Evolutionary conservation across 1,140 invertebrate species (phyloP), one percentile per base, ranked within the genome.

Genomic region (Orchestia grillus): DNA sequence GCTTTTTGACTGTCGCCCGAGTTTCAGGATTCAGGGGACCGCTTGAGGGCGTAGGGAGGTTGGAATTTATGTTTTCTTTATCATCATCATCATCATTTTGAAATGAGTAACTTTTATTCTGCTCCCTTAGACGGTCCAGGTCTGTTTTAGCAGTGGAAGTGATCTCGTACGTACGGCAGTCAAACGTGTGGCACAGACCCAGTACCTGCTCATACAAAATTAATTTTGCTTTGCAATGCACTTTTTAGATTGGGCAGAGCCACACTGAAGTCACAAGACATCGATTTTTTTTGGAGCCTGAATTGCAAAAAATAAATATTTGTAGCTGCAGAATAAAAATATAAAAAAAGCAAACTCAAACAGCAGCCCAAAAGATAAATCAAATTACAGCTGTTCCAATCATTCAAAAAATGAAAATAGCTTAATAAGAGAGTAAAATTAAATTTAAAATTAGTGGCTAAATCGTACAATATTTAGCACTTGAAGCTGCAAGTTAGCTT

Each of bases 131-230:
- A 36, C 44, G 44, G 40, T 94, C 43, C 43, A 94, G 92, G 44
- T 99, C 97, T 97, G 87, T 98, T 97, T 97, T 98, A 98, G 98
- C 97, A 98, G 98, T 98, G 97, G 97, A 98, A 40, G 98, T 98
- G 19, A 98, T 97, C 4, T 97, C 97, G 97, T 98, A 98, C 96
- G 98, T 98, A 96, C 98, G 98, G 6, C 99, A 98, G 97, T 98
- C 98, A 97, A 99, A 99, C 96, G 98, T 98, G 97, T 98, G 98
- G 97, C 99, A 99, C 41, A 98, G 98, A 57, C 99, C 99, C 44
- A 99, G 98, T 96, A 98, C 92, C 92, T 94, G 92, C 88, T 16
- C 88, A 36, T 11, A 90, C 11, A 41, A 90, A 36, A 77, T 77
- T 19, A 77, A 8, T 3, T 77, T 77, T 23, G 62, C 11, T 77